These are phyloP conservation scores for Xerus rutilus DNA, from an alignment of 2,797 vertebrate species.

Conservation along the genomic window DNA sequence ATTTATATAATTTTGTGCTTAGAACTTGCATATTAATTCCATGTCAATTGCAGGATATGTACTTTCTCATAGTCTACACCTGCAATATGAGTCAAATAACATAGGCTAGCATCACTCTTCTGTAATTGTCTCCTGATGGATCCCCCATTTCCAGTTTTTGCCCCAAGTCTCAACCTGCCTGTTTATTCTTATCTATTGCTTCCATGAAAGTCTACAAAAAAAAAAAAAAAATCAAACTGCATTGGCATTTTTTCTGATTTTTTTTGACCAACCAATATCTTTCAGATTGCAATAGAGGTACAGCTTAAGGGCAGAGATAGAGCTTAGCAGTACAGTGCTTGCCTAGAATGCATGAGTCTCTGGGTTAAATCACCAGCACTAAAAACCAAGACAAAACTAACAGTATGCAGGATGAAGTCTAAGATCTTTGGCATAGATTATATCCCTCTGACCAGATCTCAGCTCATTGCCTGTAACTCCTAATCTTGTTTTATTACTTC, in stretches of 20 bases:
- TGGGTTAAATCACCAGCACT: neutral
- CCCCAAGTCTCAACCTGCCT: neutral
- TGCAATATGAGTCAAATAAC: neutral
- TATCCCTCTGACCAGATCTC: neutral
- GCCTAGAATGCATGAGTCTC: neutral
- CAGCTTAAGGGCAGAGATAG: neutral
- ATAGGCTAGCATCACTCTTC: neutral
- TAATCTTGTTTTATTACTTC: neutral
- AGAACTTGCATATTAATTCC: neutral
- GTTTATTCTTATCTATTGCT: neutral
- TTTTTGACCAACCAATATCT: neutral
- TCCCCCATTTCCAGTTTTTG: neutral
- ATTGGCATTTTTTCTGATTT: neutral
- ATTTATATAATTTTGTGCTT: neutral
- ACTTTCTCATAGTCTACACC: neutral
- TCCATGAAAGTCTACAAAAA: neutral
- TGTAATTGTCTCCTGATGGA: neutral
- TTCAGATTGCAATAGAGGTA: neutral
- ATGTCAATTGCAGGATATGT: rapidly evolving
- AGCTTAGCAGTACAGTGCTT: neutral
- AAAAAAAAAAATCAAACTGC: neutral
- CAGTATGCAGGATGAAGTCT: neutral
- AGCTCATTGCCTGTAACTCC: neutral
- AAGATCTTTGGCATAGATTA: neutral
- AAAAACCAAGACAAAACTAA: neutral